Conservation (phyloP, 2,888 invertebrate genomes). For the Pollenia griseotomentosa region DNA sequence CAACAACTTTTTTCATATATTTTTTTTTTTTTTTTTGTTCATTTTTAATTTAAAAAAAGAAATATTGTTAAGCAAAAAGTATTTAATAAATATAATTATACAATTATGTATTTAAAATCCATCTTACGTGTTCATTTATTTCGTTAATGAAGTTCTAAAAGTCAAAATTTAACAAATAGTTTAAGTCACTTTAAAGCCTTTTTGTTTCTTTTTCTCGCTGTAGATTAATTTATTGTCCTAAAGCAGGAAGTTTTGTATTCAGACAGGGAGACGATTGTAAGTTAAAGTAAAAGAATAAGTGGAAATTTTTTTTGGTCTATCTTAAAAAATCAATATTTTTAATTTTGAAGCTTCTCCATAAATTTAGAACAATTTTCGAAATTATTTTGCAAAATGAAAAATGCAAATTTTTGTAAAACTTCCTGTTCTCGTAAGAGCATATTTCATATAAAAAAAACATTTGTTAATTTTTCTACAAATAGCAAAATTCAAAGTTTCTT, state of each 20-base stretch:
- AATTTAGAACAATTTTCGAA: no score
- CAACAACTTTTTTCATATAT: constrained; percentile 23
- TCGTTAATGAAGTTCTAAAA: constrained; percentile 54
- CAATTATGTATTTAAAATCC: constrained; percentile 49
- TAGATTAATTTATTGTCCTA: constrained; percentile 9
- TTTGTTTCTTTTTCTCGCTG: neutral
- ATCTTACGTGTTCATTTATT: constrained; percentile 23
- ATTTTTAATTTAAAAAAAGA: neutral
- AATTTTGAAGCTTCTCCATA: no score
- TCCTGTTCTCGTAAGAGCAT: no score
- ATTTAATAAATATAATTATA: constrained; percentile 50
- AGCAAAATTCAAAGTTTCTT: no score
- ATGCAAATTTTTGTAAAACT: no score
- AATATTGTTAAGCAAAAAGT: constrained; percentile 38
- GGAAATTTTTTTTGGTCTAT: neutral
- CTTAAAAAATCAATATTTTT: neutral
- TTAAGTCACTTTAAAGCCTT: constrained; percentile 25
- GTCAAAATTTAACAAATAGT: constrained; percentile 47
- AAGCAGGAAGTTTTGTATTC: neutral
- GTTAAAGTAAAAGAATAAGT: constrained; percentile 1
- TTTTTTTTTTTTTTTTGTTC: constrained; percentile 11
- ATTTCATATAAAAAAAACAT: no score
- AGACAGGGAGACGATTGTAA: neutral
- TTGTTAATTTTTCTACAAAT: no score
- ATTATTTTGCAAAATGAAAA: no score